Evolutionary conservation across 2,113 vertebrate species (phyloP).

Genomic region (Thalassarche chlororhynchos): DNA sequence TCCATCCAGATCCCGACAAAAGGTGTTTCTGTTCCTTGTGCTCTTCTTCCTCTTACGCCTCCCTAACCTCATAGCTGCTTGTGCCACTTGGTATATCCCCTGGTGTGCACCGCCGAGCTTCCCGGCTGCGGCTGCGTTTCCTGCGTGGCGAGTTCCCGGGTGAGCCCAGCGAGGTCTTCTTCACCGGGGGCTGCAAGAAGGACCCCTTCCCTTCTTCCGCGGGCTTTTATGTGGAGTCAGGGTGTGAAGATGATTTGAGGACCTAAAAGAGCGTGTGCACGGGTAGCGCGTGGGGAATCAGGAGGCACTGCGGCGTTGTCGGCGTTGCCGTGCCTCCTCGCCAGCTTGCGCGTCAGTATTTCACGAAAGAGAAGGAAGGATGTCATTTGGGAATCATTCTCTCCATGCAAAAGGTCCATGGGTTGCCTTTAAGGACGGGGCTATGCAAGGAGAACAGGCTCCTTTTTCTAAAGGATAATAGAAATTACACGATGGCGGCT

Average conservation of each 20-base stretch:
- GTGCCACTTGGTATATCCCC: rapidly evolving
- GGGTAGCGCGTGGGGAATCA: rapidly evolving
- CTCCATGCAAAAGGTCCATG: rapidly evolving
- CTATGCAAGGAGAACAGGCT: rapidly evolving
- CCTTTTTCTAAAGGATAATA: rapidly evolving
- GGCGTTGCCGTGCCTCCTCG: no score
- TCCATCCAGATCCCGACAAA: neutral
- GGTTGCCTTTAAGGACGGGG: neutral
- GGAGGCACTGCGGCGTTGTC: neutral
- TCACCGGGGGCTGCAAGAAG: rapidly evolving
- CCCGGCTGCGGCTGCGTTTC: neutral
- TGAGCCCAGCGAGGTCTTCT: rapidly evolving
- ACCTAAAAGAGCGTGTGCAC: rapidly evolving
- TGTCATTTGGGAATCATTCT: rapidly evolving
- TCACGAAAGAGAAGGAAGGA: rapidly evolving
- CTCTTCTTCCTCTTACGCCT: neutral
- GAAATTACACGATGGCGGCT: rapidly evolving
- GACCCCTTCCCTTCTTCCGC: neutral
- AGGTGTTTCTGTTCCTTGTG: neutral
- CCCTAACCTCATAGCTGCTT: neutral
- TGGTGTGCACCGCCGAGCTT: rapidly evolving
- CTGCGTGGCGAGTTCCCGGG: neutral
- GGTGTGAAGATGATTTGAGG: neutral
- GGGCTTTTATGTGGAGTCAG: rapidly evolving
- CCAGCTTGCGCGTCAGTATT: rapidly evolving